Conservation (phyloP, 2,888 invertebrate species). For the Drosophila hamatofila region DNA sequence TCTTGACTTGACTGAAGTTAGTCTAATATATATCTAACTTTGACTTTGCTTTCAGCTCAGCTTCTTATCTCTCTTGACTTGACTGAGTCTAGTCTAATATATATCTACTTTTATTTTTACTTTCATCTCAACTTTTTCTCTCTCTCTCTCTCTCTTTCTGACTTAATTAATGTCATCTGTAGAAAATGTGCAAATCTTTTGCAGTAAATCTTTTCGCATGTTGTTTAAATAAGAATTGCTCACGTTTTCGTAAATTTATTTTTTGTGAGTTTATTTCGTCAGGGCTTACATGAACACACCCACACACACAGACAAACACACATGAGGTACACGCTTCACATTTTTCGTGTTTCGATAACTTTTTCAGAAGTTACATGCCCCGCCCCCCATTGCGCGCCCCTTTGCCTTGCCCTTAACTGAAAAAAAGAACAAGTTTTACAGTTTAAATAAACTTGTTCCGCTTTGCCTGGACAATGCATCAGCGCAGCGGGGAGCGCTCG, state of each 20-base stretch:
- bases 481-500: conserved; percentile 29
- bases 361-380: conserved; percentile 51
- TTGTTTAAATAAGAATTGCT: conserved; percentile 29
- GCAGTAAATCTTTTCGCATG: conserved; percentile 27
- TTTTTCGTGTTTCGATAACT: conserved; percentile 72
- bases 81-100: background rate
- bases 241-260: conserved; percentile 27
- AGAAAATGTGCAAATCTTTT: conserved; percentile 29
- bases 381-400: background rate
- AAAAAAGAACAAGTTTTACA: conserved; percentile 65
- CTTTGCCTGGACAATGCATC: conserved; percentile 69
- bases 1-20: background rate
- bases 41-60: background rate
- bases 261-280: conserved; percentile 41
- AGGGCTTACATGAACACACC: conserved; percentile 11
- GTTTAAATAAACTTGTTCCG: conserved; percentile 79
- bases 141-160: background rate
- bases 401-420: background rate
- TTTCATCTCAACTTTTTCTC: too few species aligned
- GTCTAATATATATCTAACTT: background rate
- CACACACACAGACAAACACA: background rate
- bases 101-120: background rate
- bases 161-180: conserved; percentile 21
- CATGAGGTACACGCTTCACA: conserved; percentile 42
- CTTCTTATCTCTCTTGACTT: background rate